Percentiles rank a stretch among this genome's conserved stretches.
Evolutionary conservation across 2,888 invertebrate species (phyloP).

Genomic region (Phymatocera aterrima): DNA sequence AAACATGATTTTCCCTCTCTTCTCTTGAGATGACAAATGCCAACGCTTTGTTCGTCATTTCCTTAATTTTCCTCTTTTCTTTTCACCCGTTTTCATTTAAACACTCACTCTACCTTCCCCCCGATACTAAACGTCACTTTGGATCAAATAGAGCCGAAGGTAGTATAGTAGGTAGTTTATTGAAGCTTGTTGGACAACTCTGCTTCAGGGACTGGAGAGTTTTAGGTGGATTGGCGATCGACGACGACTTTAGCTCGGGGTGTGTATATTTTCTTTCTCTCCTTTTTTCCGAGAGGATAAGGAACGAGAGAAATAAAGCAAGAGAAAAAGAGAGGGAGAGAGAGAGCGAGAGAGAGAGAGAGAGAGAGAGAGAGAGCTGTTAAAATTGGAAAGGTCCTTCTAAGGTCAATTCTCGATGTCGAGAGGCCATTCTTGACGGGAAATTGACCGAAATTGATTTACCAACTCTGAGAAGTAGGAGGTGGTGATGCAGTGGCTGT

Average conservation of each 20-base stretch:
- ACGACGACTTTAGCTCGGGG: not conserved
- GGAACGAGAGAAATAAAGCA: too few relatives aligned
- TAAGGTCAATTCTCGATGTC: slow-evolving; percentile 71
- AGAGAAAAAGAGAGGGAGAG: not conserved
- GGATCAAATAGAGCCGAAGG: slow-evolving; percentile 1
- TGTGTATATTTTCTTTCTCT: not conserved
- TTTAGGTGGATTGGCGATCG: not conserved
- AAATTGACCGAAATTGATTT: slow-evolving; percentile 75
- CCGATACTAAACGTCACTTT: not conserved
- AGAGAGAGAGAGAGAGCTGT: slow-evolving; percentile 53
- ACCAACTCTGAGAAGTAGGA: slow-evolving; percentile 63
- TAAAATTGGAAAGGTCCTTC: slow-evolving; percentile 71
- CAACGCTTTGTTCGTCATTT: too few relatives aligned
- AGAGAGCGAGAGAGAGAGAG: not conserved
- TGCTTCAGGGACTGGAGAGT: not conserved
- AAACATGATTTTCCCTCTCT: too few relatives aligned
- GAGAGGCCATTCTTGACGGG: slow-evolving; percentile 74
- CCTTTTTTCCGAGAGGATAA: not conserved
- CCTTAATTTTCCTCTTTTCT: not conserved
- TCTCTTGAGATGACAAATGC: too few relatives aligned
- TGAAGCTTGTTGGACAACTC: not conserved
- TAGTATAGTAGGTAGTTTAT: not conserved
- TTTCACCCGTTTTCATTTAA: not conserved
- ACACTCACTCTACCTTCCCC: not conserved
- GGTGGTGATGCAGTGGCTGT: too few relatives aligned